A percentile compares a stretch with the other conserved stretches of the same genome.
Conservation (phyloP, 2,113 vertebrate genomes). For the Barbus barbus region DNA sequence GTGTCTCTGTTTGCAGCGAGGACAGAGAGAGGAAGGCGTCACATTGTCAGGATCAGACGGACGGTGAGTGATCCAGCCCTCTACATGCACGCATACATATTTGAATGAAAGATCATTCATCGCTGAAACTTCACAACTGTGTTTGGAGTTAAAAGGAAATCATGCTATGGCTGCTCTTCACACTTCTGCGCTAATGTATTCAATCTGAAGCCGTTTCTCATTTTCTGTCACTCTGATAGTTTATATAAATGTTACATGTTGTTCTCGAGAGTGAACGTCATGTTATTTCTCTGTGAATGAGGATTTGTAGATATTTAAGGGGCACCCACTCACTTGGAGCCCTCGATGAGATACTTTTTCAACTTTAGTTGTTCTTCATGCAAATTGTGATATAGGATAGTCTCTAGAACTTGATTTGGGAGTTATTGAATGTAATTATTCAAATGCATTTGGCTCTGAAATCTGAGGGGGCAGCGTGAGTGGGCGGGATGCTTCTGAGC, state of each 20-base stretch:
- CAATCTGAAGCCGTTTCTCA: background rate
- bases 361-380: background rate
- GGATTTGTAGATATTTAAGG: no score
- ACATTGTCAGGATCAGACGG: slow-evolving; percentile 75
- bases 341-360: background rate
- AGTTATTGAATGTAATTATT: background rate
- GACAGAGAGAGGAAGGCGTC: slow-evolving; percentile 80
- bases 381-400: background rate
- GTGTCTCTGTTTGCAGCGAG: slow-evolving; percentile 74
- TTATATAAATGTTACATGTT: background rate
- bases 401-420: background rate
- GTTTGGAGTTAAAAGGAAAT: background rate
- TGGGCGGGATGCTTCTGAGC: background rate
- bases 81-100: background rate
- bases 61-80: slow-evolving; percentile 79
- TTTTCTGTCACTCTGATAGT: background rate
- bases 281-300: background rate
- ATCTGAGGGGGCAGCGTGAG: background rate
- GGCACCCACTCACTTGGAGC: background rate
- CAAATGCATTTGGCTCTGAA: background rate
- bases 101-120: background rate
- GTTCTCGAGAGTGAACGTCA: background rate
- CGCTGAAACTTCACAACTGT: background rate
- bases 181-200: slow-evolving; percentile 9
- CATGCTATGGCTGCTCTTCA: background rate